These are phyloP conservation scores for Microctonus aethiopoides DNA, from an alignment of 2,888 invertebrate genomes.

Conservation along the genomic window DNA sequence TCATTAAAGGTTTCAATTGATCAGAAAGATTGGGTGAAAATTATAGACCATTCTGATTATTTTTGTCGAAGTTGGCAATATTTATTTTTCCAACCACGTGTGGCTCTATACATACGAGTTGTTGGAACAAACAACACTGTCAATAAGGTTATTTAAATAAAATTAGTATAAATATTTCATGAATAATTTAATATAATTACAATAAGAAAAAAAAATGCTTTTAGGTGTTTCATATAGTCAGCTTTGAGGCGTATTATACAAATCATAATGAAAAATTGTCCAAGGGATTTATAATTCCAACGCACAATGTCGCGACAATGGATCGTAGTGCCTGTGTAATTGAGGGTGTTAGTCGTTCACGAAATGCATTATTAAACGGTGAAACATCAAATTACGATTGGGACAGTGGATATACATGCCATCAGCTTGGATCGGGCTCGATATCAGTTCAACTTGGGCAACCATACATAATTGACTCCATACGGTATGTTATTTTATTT, in stretches of 20 bases:
- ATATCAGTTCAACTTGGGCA: conserved; percentile 96
- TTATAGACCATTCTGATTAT: conserved; percentile 92
- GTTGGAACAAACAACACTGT: conserved; percentile 96
- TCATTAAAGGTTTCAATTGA: conserved; percentile 82
- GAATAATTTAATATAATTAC: no score
- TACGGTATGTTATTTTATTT: conserved; percentile 72
- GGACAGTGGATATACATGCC: conserved; percentile 98
- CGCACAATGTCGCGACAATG: conserved; percentile 91
- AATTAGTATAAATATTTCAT: not conserved
- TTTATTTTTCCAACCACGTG: conserved; percentile 89
- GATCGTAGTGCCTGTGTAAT: conserved; percentile 92
- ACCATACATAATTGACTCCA: conserved; percentile 91
- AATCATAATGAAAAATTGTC: conserved; percentile 79
- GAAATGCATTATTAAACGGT: conserved; percentile 96
- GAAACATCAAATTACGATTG: conserved; percentile 96
- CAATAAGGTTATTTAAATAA: conserved; percentile 77
- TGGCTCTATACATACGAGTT: conserved; percentile 84
- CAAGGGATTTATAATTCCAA: conserved; percentile 83
- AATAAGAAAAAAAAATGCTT: conserved; percentile 27
- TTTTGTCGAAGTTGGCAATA: conserved; percentile 97
- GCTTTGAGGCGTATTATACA: conserved; percentile 90
- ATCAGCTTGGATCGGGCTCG: conserved; percentile 93
- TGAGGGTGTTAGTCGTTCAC: conserved; percentile 93
- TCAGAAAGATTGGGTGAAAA: conserved; percentile 92
- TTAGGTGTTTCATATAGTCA: conserved; percentile 91